Base-by-base conservation (phyloP, 2,888 invertebrate genomes). In the Melitaea athalia region DNA sequence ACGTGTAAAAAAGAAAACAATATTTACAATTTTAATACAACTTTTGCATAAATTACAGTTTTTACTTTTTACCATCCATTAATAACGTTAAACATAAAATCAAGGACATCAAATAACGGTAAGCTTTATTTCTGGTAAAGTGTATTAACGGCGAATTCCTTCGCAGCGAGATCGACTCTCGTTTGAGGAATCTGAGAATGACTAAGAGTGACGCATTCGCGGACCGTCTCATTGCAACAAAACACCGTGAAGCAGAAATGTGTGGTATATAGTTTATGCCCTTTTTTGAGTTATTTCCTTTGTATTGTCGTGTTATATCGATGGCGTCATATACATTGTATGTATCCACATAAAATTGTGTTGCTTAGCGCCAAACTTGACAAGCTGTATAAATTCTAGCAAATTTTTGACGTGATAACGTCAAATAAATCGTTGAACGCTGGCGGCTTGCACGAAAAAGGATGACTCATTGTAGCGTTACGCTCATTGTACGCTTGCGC, bases 161-260 rank as follows among this genome's bases (percentile, higher is more conserved):
- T 49, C 63, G 59, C 24, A 31, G 42, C 31, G 33, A 52, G 55
- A 67, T 70, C 45, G 64, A 67, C 24, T 64, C 64, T 42, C 31
- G 12, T 67, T 64, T 67, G 59, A 53, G 52, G 67, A 67, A 70
- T 68, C 57, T 53, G 3, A n/a, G 45, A 53, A 33, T 67, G 67
- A 67, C 67, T 67, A 67, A 67, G 53, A 12, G 47, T 66, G 66
- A 66, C 66, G 66, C 66, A 66, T 55, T 45, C 31, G 43, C 61
- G 17, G 17, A 14, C n/a, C 33, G 61, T 38, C 55, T 53, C 61
- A 47, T 38, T 60, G 14, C 14, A 38, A 55, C 57, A 67, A 67
- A 62, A 57, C 24, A 24, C 33, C 31, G 53, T 59, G n/a, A 17
- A 60, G 31, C 31, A 3, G 14, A 38, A 17, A 42, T 59, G 38